Evolutionary conservation across 1,140 invertebrate species (phyloP).

Genomic region (Dendroctonus valens): DNA sequence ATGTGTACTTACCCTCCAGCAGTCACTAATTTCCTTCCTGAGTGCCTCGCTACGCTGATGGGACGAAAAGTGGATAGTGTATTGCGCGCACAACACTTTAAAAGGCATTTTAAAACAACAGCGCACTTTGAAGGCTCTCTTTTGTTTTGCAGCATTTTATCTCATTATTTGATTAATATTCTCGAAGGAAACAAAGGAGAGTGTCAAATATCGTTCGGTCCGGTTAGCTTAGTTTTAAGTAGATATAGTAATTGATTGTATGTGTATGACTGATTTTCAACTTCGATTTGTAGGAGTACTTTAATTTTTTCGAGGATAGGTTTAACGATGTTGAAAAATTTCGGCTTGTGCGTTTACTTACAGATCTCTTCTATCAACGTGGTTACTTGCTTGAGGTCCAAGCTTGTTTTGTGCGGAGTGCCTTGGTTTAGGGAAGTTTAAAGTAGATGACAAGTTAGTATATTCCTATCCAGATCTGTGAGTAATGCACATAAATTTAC

Average conservation of each 20-base stretch:
- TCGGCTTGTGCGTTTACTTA: neutral
- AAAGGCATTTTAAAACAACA: conserved; percentile 27
- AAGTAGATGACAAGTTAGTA: too few relatives aligned
- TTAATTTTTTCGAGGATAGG: conserved; percentile 10
- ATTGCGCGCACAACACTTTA: conserved; percentile 37
- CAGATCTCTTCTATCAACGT: neutral
- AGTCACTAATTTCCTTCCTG: conserved; percentile 49
- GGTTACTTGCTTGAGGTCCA: neutral
- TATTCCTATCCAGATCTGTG: too few relatives aligned
- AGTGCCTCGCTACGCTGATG: conserved; percentile 51
- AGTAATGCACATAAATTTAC: too few relatives aligned
- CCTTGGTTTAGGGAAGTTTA: too few relatives aligned
- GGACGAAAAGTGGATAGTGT: conserved; percentile 48
- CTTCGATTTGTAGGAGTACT: conserved; percentile 15
- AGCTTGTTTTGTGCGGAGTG: too few relatives aligned
- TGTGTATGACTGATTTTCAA: conserved; percentile 43
- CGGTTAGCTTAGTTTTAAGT: conserved; percentile 46
- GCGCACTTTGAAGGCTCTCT: conserved; percentile 31
- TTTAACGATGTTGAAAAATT: conserved; percentile 4
- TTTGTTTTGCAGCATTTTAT: neutral
- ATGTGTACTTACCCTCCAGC: conserved; percentile 50
- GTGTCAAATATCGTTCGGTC: conserved; percentile 35
- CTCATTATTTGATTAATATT: neutral
- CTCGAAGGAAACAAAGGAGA: neutral
- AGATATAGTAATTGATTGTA: conserved; percentile 43